A percentile compares a stretch with the other conserved stretches of the same genome.
phyloP scores from a whole-genome alignment of 2,113 vertebrate genomes.

The Gymnobelideus leadbeateri region DNA sequence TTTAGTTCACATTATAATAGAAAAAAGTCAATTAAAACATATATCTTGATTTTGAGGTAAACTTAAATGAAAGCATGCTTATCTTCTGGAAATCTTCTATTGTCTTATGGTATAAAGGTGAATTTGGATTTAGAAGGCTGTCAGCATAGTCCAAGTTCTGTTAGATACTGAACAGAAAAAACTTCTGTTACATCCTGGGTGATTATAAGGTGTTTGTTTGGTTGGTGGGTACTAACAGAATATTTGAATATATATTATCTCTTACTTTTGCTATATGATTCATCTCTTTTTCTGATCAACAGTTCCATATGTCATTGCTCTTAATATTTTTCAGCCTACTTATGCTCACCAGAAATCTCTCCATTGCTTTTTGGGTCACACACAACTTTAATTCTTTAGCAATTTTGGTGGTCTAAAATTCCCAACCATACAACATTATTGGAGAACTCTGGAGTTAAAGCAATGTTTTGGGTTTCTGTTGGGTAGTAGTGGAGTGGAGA shows the following conservation, averaged over 20 bases:
- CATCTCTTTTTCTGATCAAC: neutral
- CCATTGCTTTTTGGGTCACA: neutral
- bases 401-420: too few species aligned
- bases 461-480: neutral
- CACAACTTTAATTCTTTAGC: too few species aligned
- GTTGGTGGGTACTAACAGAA: neutral
- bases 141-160: neutral
- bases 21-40: neutral
- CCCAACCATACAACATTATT: neutral
- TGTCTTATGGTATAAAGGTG: neutral
- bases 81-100: constrained; percentile 1
- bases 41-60: neutral
- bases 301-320: neutral
- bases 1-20: constrained; percentile 3
- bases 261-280: neutral
- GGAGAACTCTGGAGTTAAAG: neutral
- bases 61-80: neutral
- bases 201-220: neutral
- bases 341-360: neutral
- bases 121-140: neutral
- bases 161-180: too few species aligned
- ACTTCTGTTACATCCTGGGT: too few species aligned
- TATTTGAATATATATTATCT: neutral
- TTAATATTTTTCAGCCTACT: neutral
- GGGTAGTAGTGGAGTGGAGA: neutral